Conservation (phyloP, 2,888 invertebrate genomes). For the Marasmarcha lunaedactyla region DNA sequence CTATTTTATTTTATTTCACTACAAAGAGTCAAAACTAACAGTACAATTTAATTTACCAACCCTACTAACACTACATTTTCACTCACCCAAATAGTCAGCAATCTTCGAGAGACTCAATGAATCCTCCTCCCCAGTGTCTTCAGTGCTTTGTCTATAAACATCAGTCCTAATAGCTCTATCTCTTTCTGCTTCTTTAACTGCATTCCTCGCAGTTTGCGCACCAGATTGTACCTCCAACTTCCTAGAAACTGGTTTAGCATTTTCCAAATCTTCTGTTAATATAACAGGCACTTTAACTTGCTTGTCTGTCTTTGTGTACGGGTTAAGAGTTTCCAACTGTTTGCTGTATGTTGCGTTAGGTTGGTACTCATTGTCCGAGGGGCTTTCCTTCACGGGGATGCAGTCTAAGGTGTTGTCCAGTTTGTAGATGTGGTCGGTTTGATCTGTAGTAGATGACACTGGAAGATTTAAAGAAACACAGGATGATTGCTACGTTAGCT, state of each 20-base stretch:
- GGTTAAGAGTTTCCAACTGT: constrained; percentile 7
- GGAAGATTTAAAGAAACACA: constrained; percentile 10
- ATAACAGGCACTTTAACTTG: not conserved
- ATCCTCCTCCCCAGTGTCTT: constrained; percentile 43
- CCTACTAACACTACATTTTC: too few species aligned
- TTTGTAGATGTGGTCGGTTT: constrained; percentile 32
- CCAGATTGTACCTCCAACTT: not conserved
- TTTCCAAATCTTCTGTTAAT: not conserved
- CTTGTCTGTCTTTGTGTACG: not conserved
- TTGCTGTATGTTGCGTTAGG: constrained; percentile 9
- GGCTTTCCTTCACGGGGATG: constrained; percentile 24
- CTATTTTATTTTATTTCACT: too few species aligned
- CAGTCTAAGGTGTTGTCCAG: constrained; percentile 30
- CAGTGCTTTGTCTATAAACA: constrained; percentile 26
- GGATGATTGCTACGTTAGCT: too few species aligned
- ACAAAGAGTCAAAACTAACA: too few species aligned
- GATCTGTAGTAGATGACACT: constrained; percentile 27
- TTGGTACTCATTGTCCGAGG: constrained; percentile 8
- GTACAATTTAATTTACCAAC: too few species aligned
- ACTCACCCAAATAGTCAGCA: constrained; percentile 49
- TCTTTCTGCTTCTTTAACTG: constrained; percentile 24
- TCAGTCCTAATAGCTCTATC: constrained; percentile 34
- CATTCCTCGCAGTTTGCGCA: not conserved
- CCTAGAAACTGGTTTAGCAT: not conserved
- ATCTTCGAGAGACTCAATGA: constrained; percentile 55